Evolutionary conservation across 1,140 invertebrate genomes (phyloP).

Genomic region (Neotoxoptera formosana): DNA sequence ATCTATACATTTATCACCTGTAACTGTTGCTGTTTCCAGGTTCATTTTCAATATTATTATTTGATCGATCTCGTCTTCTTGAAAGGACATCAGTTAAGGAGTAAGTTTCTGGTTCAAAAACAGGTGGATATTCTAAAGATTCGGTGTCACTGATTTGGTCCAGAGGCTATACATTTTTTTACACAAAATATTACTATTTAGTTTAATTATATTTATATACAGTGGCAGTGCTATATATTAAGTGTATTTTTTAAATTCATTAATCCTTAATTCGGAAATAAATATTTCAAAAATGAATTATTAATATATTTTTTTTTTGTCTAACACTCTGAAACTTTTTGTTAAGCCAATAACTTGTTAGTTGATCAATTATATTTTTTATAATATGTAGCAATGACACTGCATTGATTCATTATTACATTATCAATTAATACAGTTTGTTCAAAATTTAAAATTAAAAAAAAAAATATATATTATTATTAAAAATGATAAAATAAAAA

Average conservation of each 20-base stretch:
- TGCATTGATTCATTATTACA: background rate
- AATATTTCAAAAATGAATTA: no score
- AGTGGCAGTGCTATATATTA: background rate
- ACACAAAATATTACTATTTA: background rate
- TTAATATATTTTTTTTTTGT: no score
- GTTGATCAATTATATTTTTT: no score
- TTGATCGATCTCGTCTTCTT: slow-evolving; percentile 49
- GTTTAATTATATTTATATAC: background rate
- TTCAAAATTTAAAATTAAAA: background rate
- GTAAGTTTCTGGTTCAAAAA: slow-evolving; percentile 83
- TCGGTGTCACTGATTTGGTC: slow-evolving; percentile 48
- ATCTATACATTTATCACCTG: slow-evolving; percentile 10
- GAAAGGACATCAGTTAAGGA: slow-evolving; percentile 66
- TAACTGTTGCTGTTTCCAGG: slow-evolving; percentile 36
- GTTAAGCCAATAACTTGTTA: background rate
- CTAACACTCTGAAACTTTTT: background rate
- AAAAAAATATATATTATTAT: background rate
- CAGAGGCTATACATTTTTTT: background rate
- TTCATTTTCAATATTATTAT: slow-evolving; percentile 49
- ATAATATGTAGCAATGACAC: no score
- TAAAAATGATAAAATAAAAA: background rate
- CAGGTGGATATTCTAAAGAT: slow-evolving; percentile 77
- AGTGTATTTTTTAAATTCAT: background rate
- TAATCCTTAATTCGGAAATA: no score
- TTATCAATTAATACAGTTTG: background rate